phyloP scores from a whole-genome alignment of 2,888 invertebrate genomes.

The Stenichneumon culpator region DNA sequence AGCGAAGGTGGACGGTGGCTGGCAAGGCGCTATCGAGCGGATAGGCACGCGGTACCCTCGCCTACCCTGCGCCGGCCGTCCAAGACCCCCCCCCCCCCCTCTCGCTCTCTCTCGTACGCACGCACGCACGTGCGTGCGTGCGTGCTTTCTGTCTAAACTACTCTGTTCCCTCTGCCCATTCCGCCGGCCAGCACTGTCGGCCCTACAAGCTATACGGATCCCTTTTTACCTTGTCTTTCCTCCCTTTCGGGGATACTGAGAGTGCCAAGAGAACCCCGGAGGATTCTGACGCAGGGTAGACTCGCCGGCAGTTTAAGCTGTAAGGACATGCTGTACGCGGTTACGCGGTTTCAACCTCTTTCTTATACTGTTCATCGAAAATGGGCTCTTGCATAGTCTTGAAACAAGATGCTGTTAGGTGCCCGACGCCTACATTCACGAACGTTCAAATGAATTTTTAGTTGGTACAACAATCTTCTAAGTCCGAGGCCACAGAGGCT shows the following conservation, averaged over 20 bases:
- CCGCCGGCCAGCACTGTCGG: constrained; percentile 57
- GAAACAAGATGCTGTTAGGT: background rate
- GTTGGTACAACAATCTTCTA: background rate
- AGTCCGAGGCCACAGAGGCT: background rate
- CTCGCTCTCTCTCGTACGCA: constrained; percentile 70
- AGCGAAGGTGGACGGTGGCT: constrained; percentile 80
- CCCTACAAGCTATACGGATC: constrained; percentile 66
- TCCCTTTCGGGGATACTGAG: constrained; percentile 46
- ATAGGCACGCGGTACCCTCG: constrained; percentile 82
- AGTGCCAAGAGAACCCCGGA: constrained; percentile 36
- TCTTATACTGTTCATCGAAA: constrained; percentile 9
- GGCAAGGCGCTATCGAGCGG: constrained; percentile 85
- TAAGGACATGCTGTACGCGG: constrained; percentile 70
- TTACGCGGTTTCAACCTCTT: constrained; percentile 68
- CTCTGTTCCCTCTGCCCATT: constrained; percentile 67
- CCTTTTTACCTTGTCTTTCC: constrained; percentile 68
- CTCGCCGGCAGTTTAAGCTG: constrained; percentile 52
- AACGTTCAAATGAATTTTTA: background rate
- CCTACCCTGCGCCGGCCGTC: constrained; percentile 69
- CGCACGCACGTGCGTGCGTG: constrained; percentile 72
- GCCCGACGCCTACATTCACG: background rate
- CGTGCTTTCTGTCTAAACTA: constrained; percentile 33
- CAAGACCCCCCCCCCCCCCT: constrained; percentile 79
- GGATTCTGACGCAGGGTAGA: constrained; percentile 21
- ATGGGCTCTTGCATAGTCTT: background rate